Evolutionary conservation across 2,113 vertebrate species (phyloP).

Genomic region (Psephotus haematonotus): DNA sequence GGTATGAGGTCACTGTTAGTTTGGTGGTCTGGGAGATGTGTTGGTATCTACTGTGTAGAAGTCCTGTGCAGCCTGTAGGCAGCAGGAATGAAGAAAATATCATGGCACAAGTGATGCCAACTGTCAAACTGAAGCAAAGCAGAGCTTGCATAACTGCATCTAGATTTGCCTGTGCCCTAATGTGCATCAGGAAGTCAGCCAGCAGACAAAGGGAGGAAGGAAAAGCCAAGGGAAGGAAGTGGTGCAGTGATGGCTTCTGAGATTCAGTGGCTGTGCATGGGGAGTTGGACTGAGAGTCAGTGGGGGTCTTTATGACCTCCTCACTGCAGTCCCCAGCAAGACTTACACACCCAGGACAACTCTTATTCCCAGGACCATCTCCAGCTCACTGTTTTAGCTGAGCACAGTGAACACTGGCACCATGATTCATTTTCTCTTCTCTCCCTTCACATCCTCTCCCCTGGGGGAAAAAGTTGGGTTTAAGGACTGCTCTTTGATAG

Average conservation of each 20-base stretch:
- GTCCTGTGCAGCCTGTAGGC: neutral
- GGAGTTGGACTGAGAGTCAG: neutral
- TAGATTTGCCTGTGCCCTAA: neutral
- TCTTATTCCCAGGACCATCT: neutral
- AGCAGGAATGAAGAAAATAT: neutral
- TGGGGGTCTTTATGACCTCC: neutral
- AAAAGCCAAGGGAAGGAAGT: neutral
- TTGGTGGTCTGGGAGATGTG: neutral
- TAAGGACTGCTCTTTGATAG: slow-evolving; percentile 11
- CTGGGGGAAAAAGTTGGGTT: neutral
- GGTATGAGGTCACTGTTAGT: neutral
- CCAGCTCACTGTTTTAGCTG: neutral
- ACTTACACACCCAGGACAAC: neutral
- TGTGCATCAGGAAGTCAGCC: neutral
- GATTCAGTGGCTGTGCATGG: neutral
- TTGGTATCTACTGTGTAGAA: neutral
- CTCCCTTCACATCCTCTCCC: neutral
- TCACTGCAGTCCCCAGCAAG: neutral
- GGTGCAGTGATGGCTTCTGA: neutral
- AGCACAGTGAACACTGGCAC: neutral
- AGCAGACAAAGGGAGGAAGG: neutral
- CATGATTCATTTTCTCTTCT: neutral
- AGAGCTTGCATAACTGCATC: neutral
- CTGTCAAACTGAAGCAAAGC: neutral
- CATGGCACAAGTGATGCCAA: neutral